Percentiles rank a stretch among this genome's conserved stretches.
Evolutionary conservation across 2,888 invertebrate species (phyloP).

Genomic region (Cryptus viduatorius): DNA sequence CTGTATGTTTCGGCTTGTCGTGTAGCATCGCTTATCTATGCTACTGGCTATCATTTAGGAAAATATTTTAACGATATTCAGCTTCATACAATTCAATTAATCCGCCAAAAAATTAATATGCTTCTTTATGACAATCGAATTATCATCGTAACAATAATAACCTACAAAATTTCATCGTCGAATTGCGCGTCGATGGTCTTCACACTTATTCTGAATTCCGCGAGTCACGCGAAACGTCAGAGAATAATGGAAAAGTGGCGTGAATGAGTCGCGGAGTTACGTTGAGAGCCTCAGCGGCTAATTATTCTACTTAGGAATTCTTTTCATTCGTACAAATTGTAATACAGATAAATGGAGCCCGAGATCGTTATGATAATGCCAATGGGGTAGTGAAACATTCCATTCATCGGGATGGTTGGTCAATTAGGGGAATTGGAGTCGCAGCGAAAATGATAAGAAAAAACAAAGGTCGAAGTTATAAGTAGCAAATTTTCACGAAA

Average conservation of each 20-base stretch:
- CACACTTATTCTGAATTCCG: not conserved
- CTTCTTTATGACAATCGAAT: too few relatives aligned
- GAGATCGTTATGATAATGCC: slow-evolving; percentile 9
- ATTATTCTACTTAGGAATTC: slow-evolving; percentile 31
- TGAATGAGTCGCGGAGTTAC: slow-evolving; percentile 38
- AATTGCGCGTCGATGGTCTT: slow-evolving; percentile 16
- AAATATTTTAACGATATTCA: too few relatives aligned
- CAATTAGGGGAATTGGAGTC: slow-evolving; percentile 22
- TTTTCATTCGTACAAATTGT: slow-evolving; percentile 18
- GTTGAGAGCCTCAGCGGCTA: not conserved
- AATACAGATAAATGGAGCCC: slow-evolving; percentile 1
- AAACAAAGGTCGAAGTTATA: not conserved
- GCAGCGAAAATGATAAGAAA: not conserved
- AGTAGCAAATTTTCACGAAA: slow-evolving; percentile 11
- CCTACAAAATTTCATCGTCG: too few relatives aligned
- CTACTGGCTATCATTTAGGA: too few relatives aligned
- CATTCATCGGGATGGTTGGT: not conserved
- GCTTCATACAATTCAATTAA: too few relatives aligned
- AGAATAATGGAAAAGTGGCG: slow-evolving; percentile 53
- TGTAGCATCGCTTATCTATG: too few relatives aligned
- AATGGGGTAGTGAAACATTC: not conserved
- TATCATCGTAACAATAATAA: too few relatives aligned
- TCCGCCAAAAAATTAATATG: too few relatives aligned
- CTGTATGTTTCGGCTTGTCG: not conserved
- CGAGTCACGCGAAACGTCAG: slow-evolving; percentile 41